phyloP scores from a whole-genome alignment of 2,888 invertebrate genomes.

The Melieria crassipennis region DNA sequence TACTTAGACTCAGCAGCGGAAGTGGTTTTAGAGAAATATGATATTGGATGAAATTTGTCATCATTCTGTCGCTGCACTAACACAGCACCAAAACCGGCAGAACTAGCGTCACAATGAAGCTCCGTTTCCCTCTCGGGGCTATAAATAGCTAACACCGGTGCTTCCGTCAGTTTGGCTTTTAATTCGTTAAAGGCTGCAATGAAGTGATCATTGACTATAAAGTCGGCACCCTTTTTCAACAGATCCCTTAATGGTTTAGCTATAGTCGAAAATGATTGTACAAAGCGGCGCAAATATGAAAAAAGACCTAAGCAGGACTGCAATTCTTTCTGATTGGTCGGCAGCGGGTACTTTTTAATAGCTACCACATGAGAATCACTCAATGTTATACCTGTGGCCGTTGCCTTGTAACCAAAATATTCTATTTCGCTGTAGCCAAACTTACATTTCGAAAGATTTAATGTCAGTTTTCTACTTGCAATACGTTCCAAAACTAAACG shows the following conservation, averaged over 20 bases:
- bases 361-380: constrained; percentile 16
- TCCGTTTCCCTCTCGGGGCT: constrained; percentile 7
- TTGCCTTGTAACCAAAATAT: too few relatives aligned
- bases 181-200: constrained; percentile 13
- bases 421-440: too few relatives aligned
- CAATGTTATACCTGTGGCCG: too few relatives aligned
- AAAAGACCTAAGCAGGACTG: constrained; percentile 7
- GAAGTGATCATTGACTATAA: too few relatives aligned
- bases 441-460: too few relatives aligned
- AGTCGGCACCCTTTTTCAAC: constrained; percentile 4
- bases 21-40: neutral
- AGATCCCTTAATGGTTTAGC: constrained; percentile 18
- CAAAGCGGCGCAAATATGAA: constrained; percentile 12
- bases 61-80: neutral
- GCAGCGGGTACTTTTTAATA: constrained; percentile 21
- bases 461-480: too few relatives aligned
- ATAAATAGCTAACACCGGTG: constrained; percentile 20
- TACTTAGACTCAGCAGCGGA: constrained; percentile 2
- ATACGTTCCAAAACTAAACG: too few relatives aligned
- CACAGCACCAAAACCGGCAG: too few relatives aligned
- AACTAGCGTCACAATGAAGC: constrained; percentile 21
- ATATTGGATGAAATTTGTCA: neutral
- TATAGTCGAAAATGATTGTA: constrained; percentile 12
- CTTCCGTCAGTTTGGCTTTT: neutral
- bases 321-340: constrained; percentile 9